Conservation (phyloP, 2,888 invertebrate species). For the Toxonevra muliebris region DNA sequence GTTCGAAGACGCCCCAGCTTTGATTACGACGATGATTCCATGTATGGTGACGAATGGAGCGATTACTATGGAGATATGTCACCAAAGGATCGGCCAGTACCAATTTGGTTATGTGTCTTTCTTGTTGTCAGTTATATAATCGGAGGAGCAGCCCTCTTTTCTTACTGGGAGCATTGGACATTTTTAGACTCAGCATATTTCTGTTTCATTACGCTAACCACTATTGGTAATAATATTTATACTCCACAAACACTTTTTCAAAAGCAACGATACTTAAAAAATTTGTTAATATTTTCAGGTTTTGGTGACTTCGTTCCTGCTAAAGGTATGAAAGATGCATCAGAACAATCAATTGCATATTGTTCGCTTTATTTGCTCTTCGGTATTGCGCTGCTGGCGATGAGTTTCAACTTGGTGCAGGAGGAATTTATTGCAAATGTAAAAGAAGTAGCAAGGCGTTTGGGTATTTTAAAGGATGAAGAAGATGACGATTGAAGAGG, state of each 20-base stretch:
- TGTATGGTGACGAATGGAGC: conserved; percentile 68
- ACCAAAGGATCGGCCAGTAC: conserved; percentile 73
- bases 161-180: conserved; percentile 86
- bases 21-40: conserved; percentile 71
- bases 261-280: not conserved
- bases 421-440: conserved; percentile 92
- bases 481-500: conserved; percentile 67
- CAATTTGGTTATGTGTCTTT: conserved; percentile 89
- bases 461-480: conserved; percentile 87
- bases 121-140: conserved; percentile 90
- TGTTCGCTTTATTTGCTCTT: conserved; percentile 93
- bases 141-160: conserved; percentile 87
- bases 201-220: conserved; percentile 92
- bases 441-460: conserved; percentile 82
- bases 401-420: conserved; percentile 97
- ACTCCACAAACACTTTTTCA: not conserved
- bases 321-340: conserved; percentile 67
- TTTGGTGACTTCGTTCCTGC: conserved; percentile 93
- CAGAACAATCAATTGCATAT: conserved; percentile 73
- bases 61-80: conserved; percentile 63
- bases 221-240: conserved; percentile 71
- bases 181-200: conserved; percentile 91
- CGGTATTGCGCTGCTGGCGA: conserved; percentile 92
- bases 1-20: conserved; percentile 66
- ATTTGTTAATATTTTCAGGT: conserved; percentile 59